phyloP scores from a whole-genome alignment of 2,888 invertebrate species.

The Temnothorax unifasciatus region DNA sequence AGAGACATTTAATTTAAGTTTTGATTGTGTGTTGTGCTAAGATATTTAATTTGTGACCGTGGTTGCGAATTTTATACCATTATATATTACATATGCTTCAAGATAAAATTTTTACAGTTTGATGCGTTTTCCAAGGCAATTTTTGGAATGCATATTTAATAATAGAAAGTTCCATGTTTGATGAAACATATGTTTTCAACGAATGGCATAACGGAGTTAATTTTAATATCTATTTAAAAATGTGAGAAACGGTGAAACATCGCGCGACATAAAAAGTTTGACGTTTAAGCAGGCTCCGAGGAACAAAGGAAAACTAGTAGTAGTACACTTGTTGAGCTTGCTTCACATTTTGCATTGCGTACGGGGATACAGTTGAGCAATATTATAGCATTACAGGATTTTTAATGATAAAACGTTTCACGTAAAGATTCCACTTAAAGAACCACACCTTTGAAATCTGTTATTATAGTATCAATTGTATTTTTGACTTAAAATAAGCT shows the following conservation, averaged over 20 bases:
- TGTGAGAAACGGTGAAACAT: background rate
- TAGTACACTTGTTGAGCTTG: conserved; percentile 55
- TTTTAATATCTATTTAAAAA: conserved; percentile 47
- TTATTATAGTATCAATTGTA: background rate
- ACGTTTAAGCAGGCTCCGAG: conserved; percentile 27
- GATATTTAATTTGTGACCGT: background rate
- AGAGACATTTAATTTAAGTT: background rate
- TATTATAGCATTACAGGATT: background rate
- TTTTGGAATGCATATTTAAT: background rate
- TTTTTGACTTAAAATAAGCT: background rate
- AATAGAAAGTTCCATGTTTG: background rate
- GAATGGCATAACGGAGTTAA: background rate
- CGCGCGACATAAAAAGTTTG: conserved; percentile 42
- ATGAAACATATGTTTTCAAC: background rate
- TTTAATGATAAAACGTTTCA: background rate
- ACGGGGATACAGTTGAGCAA: background rate
- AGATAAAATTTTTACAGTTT: background rate
- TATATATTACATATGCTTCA: background rate
- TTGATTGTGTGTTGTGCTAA: background rate
- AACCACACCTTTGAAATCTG: background rate
- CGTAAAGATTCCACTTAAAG: background rate
- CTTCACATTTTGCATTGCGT: conserved; percentile 3
- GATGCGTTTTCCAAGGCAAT: background rate
- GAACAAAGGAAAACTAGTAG: conserved; percentile 30
- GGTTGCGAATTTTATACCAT: background rate